Evolutionary conservation across 1,140 invertebrate species (phyloP).

Genomic region (Diprion similis): DNA sequence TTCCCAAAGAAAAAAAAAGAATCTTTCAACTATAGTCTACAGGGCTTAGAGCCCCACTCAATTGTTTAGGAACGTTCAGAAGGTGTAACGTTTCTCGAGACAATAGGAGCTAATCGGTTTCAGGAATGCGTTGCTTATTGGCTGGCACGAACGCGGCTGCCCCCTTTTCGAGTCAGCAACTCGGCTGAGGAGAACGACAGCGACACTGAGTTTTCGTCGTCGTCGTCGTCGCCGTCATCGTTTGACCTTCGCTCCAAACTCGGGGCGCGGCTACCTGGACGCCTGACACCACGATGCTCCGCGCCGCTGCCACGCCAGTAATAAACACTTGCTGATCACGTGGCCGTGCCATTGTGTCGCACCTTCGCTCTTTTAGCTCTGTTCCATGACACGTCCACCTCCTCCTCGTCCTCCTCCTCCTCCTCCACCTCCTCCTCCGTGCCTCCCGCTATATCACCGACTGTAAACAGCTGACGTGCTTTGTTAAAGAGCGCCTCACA

Average conservation of each 20-base stretch:
- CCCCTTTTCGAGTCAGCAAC: conserved; percentile 7
- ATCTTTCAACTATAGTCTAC: no score
- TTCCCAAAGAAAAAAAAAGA: no score
- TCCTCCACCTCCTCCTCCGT: no score
- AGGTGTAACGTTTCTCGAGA: neutral
- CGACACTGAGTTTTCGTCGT: conserved; percentile 14
- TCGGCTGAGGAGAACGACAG: neutral
- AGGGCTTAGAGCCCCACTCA: no score
- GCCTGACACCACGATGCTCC: neutral
- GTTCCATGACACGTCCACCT: conserved; percentile 39
- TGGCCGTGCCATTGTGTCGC: conserved; percentile 31
- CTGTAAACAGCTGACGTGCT: no score
- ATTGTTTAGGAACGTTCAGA: neutral
- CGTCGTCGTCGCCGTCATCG: conserved; percentile 28
- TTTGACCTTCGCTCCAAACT: conserved; percentile 37
- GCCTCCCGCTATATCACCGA: no score
- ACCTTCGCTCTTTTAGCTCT: conserved; percentile 15
- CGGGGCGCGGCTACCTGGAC: conserved; percentile 23
- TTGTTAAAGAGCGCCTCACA: no score
- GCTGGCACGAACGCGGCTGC: conserved; percentile 20
- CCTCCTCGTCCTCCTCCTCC: conserved; percentile 38
- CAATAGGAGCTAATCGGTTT: conserved; percentile 42
- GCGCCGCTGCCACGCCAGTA: conserved; percentile 19
- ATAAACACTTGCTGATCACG: conserved; percentile 41
- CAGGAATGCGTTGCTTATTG: conserved; percentile 44